A percentile compares a stretch with the other conserved stretches of the same genome.
Evolutionary conservation across 1,140 invertebrate species (phyloP).

Genomic region (Achatina immaculata): DNA sequence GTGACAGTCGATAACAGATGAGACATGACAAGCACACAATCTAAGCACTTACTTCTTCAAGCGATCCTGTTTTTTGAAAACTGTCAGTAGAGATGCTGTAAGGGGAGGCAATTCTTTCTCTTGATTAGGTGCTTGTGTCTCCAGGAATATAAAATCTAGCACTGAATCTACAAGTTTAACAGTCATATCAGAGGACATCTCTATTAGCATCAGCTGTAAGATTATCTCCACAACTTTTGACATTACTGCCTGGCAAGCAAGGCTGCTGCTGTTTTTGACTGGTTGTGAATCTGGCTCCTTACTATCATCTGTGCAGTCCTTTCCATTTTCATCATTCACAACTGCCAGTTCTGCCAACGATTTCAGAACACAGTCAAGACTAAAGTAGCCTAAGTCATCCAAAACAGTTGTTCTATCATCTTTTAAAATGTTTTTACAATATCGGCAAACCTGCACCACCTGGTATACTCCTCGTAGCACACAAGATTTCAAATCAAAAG

Average conservation of each 20-base stretch:
- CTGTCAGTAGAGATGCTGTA: neutral
- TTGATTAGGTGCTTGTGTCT: neutral
- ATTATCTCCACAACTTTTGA: neutral
- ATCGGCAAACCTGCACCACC: neutral
- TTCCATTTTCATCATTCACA: neutral
- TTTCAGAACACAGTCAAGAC: neutral
- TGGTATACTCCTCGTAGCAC: conserved; percentile 1
- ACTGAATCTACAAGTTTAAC: conserved; percentile 7
- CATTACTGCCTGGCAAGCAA: neutral
- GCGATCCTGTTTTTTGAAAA: neutral
- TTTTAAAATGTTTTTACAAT: too few species aligned
- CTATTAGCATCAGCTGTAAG: neutral
- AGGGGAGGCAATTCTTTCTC: neutral
- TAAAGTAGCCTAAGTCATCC: neutral
- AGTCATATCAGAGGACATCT: too few species aligned
- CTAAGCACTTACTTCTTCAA: conserved; percentile 8
- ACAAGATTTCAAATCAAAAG: neutral
- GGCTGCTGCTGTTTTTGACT: neutral
- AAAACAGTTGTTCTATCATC: neutral
- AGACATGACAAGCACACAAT: neutral
- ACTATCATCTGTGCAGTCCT: neutral
- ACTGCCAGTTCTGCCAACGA: neutral
- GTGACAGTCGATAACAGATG: neutral
- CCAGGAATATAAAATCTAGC: neutral
- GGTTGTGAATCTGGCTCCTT: neutral